These are phyloP conservation scores for Hippoglossus stenolepis DNA, from an alignment of 2,113 vertebrate genomes.

Conservation along the genomic window DNA sequence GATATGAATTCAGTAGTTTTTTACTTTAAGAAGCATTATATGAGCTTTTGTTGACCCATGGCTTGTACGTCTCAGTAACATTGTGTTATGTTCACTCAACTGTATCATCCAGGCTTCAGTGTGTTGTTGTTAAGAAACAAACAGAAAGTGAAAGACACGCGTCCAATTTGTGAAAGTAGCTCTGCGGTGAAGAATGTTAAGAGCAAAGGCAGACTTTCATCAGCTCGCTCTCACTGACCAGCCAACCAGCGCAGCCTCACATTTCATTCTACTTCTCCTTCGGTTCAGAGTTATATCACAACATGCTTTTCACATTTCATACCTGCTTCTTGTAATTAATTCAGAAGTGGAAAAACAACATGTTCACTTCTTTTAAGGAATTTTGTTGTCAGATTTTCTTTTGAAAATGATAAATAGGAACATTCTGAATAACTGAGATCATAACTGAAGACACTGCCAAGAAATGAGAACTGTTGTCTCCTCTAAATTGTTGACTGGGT, in stretches of 20 bases:
- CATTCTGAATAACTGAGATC: too few species aligned
- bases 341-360: constrained; percentile 4
- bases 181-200: background rate
- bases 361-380: background rate
- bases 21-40: background rate
- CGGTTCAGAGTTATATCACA: background rate
- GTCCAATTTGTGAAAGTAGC: constrained; percentile 8
- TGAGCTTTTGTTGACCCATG: background rate
- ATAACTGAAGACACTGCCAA: background rate
- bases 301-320: background rate
- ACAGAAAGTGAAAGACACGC: background rate
- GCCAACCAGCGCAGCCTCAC: background rate
- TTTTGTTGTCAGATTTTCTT: too few species aligned
- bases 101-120: constrained; percentile 9
- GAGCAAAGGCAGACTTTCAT: background rate
- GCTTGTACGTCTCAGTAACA: background rate
- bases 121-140: background rate
- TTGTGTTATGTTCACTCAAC: background rate
- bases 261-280: background rate
- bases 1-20: background rate
- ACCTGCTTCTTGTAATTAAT: background rate
- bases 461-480: background rate
- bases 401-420: too few species aligned
- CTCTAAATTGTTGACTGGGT: constrained; percentile 9
- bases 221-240: background rate